Conservation (phyloP, 1,140 invertebrate genomes). For the Aphelinus atriplicis region DNA sequence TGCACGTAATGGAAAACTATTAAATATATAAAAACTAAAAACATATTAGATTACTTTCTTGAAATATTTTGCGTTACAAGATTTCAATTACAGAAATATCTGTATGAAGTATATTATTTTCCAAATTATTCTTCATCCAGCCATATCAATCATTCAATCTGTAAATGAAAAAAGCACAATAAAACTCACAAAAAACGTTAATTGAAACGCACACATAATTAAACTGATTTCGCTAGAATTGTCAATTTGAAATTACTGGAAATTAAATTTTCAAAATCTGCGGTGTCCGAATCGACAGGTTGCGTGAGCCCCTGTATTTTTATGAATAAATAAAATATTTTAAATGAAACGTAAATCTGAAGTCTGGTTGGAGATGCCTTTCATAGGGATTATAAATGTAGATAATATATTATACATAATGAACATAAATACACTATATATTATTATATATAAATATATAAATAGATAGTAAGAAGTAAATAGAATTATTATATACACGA, state of each 20-base stretch:
- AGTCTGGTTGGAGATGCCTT: conserved; percentile 68
- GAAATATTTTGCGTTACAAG: conserved; percentile 1
- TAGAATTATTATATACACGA: conserved; percentile 63
- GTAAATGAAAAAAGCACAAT: background rate
- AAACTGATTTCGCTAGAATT: conserved; percentile 12
- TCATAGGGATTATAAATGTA: conserved; percentile 67
- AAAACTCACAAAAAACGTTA: too few species aligned
- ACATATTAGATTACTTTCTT: conserved; percentile 8
- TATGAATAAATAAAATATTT: conserved; percentile 69
- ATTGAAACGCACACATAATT: background rate
- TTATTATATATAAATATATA: conserved; percentile 62
- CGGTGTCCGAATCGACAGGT: conserved; percentile 49
- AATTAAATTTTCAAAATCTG: background rate
- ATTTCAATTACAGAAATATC: background rate
- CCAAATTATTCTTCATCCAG: too few species aligned
- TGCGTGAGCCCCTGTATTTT: conserved; percentile 64
- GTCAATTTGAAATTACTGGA: too few species aligned
- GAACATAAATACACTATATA: conserved; percentile 66
- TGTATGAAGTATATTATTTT: too few species aligned
- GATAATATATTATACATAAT: conserved; percentile 67
- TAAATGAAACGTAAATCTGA: conserved; percentile 66
- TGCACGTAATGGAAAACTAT: conserved; percentile 29
- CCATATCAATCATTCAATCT: too few species aligned
- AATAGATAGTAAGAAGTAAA: conserved; percentile 61
- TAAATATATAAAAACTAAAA: conserved; percentile 13